These are phyloP conservation scores for Drosophila austrosaltans DNA, from an alignment of 2,888 invertebrate genomes.

Conservation along the genomic window DNA sequence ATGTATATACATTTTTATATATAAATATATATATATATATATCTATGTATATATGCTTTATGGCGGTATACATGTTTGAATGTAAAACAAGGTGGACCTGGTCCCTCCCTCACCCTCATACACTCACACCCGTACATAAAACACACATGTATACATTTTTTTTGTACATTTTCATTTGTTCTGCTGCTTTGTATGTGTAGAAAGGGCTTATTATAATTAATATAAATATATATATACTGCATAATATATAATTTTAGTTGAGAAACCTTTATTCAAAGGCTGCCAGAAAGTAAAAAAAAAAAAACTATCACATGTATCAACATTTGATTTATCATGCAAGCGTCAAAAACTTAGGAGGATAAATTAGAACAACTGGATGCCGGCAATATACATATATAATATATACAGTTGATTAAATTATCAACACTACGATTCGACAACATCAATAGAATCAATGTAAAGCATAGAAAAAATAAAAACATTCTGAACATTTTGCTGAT, in stretches of 20 bases:
- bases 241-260: constrained; percentile 72
- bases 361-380: constrained; percentile 3
- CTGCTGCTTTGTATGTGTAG: constrained; percentile 38
- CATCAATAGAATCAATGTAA: neutral
- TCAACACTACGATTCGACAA: neutral
- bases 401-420: neutral
- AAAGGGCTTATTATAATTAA: constrained; percentile 57
- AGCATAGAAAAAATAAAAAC: constrained; percentile 9
- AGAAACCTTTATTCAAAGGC: constrained; percentile 56
- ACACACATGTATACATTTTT: constrained; percentile 35
- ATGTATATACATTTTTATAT: constrained; percentile 26
- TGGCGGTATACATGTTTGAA: constrained; percentile 59
- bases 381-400: constrained; percentile 11
- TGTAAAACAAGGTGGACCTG: constrained; percentile 50
- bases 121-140: constrained; percentile 27
- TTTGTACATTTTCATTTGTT: constrained; percentile 70
- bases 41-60: constrained; percentile 39
- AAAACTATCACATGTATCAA: constrained; percentile 2
- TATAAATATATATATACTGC: constrained; percentile 48
- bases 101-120: constrained; percentile 33
- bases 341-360: constrained; percentile 1
- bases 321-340: constrained; percentile 35
- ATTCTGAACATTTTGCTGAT: constrained; percentile 15
- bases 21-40: constrained; percentile 29
- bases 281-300: constrained; percentile 46